Evolutionary conservation across 1,140 invertebrate genomes (phyloP), one percentile per base, ranked within the genome.

Genomic region (Drosophila melanogaster): DNA sequence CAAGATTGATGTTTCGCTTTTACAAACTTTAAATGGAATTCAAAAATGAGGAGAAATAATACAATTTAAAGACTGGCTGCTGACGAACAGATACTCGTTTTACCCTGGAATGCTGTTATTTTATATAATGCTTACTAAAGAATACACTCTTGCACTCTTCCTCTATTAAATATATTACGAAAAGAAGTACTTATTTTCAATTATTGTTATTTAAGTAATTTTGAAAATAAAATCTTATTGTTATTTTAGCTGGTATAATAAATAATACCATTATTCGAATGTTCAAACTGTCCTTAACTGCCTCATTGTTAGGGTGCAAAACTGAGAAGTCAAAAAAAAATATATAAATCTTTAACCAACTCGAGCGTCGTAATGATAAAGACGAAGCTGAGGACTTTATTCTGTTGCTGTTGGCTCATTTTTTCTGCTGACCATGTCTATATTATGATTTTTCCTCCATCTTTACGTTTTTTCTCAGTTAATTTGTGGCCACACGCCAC

Each of bases 341-440:
- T 4, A 10, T 22, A 10, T 12, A 38, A 37, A 37, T 12, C 33
- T n/a, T 17, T 17, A 26, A 56, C 33, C 26, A 35, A 53, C 44
- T 11, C 41, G 22, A 35, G 12, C 58, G 10, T 6, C 22, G 15
- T 26, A 26, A 35, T 49, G 35, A 70, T 70, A 70, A 57, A 71
- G 65, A 57, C 24, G 33, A 6, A 57, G 15, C 50, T 57, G 43
- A 70, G 64, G 19, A 70, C 67, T 70, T 57, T 22, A 71, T 71
- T 71, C 67, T 71, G 67, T 71, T 71, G 51, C 67, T 71, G 64
- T 71, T 71, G 65, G 67, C 67, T 41, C 67, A 62, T 60, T 57
- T 78, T 84, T 87, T 87, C 26, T 87, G 83, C 83, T 87, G 83
- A 87, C 83, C 75, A 83, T 72, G 79, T 83, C 83, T 83, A 76